These are phyloP conservation scores for Muraenolepis orangiensis DNA, from an alignment of 2,797 vertebrate species.

Conservation along the genomic window DNA sequence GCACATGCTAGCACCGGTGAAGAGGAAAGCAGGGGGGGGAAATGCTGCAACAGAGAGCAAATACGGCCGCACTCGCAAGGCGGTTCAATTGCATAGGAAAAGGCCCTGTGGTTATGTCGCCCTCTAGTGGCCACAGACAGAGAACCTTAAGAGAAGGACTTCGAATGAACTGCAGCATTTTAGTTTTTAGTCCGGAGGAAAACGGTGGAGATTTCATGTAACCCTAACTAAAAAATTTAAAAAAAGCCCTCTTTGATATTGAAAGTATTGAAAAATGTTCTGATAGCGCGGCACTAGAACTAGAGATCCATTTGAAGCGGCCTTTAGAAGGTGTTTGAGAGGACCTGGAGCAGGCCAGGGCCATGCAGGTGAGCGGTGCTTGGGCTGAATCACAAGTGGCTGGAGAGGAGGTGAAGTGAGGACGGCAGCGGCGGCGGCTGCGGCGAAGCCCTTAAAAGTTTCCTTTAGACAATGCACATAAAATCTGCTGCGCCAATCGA, in stretches of 20 bases:
- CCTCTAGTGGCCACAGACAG: conserved; percentile 66
- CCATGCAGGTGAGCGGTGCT: not conserved
- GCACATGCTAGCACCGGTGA: not conserved
- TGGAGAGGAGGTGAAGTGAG: conserved; percentile 29
- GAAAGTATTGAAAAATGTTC: too few species aligned
- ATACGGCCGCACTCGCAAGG: conserved; percentile 9
- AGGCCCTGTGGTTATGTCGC: conserved; percentile 64
- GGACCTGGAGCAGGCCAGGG: conserved; percentile 17
- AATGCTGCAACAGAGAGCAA: too few species aligned
- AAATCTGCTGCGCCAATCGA: too few species aligned
- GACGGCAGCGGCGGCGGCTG: conserved; percentile 18
- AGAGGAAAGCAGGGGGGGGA: too few species aligned
- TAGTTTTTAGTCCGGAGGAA: conserved; percentile 29
- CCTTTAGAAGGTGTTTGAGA: conserved; percentile 9
- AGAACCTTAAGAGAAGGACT: conserved; percentile 36
- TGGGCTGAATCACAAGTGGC: conserved; percentile 24
- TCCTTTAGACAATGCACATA: not conserved
- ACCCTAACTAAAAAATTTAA: too few species aligned
- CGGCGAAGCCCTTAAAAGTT: not conserved
- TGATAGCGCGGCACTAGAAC: too few species aligned
- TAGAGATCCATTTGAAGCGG: too few species aligned
- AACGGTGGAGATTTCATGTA: too few species aligned
- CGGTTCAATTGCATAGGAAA: conserved; percentile 16
- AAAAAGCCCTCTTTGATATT: too few species aligned
- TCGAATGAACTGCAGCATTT: conserved; percentile 49